Base-by-base conservation (phyloP, 1,140 invertebrate genomes). In the Drosophila neocordata region DNA sequence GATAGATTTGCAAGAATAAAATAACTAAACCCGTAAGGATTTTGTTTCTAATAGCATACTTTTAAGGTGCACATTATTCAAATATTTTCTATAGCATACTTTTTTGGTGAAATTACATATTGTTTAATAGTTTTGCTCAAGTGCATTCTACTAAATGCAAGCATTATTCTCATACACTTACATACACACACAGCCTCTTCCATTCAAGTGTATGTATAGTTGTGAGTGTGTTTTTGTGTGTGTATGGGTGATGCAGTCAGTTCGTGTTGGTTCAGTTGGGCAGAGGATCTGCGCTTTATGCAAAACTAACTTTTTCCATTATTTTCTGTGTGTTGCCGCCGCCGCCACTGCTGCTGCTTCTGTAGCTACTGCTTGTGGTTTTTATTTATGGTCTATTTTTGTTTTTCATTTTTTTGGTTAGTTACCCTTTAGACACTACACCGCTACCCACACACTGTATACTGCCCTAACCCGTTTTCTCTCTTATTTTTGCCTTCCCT, bases 281-380 rank as follows among this genome's bases (percentile, higher is more conserved):
- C 60, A 31, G 73, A 64, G 64, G 69, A 68, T 73, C 79, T 69
- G 80, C 76, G 82, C 81, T 83, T 82, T 85, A 85, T 85, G 81
- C 82, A 87, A 85, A 85, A 87, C 81, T 88, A 87, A 87, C 83
- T 87, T 87, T 87, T 87, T 88, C 83, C 83, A 87, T 87, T 87
- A 87, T 88, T 87, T 83, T 88, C 77, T 69, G 73, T 79, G 80
- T 73, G 61, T 59, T 69, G 70, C 79, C 63, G 71, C 53, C 60
- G 73, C 53, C 12, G 61, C 64, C 51, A 4, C 61, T 55, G 53
- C 44, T 65, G 22, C 41, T 35, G 48, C 60, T 67, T 31, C 51
- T 51, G 59, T 27, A 58, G 53, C 53, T 48, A 44, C 27, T 71
- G 66, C 72, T 87, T 87, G 82, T 73, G 82, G 71, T 79, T 87